Conservation (phyloP, 2,797 vertebrate genomes). For the Hyperoplus immaculatus region DNA sequence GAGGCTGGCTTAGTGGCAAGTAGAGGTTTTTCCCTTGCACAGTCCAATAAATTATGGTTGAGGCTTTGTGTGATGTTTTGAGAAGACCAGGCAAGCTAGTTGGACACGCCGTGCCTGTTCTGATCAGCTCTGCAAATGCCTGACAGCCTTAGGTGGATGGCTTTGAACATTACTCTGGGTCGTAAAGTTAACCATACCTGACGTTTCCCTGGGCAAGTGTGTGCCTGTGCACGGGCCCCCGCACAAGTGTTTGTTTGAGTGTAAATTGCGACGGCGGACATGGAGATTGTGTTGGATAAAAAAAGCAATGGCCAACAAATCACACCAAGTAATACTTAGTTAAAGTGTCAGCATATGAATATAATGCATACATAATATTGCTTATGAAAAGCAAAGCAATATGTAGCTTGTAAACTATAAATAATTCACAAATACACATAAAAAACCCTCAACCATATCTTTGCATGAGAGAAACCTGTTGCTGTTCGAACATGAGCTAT, state of each 20-base stretch:
- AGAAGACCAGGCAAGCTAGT: constrained; percentile 61
- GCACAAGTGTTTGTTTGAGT: constrained; percentile 14
- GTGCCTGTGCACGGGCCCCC: constrained; percentile 13
- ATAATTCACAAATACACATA: not conserved
- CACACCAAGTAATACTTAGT: not conserved
- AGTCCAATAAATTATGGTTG: constrained; percentile 32
- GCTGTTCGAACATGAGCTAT: not conserved
- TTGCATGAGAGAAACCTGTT: not conserved
- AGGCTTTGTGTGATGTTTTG: constrained; percentile 42
- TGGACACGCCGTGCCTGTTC: constrained; percentile 71
- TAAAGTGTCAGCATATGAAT: not conserved
- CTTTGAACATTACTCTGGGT: constrained; percentile 74
- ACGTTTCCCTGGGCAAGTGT: constrained; percentile 66
- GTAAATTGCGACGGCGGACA: constrained; percentile 18
- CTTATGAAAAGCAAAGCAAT: constrained; percentile 3
- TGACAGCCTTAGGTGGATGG: constrained; percentile 57
- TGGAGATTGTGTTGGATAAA: constrained; percentile 42
- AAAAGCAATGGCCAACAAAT: constrained; percentile 26
- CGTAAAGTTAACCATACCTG: constrained; percentile 77
- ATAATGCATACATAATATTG: not conserved
- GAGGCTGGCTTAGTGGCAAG: not conserved
- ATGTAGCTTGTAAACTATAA: not conserved
- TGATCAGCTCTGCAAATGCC: constrained; percentile 62
- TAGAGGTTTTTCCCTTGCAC: not conserved
- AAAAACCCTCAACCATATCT: not conserved